Percentiles rank a stretch among this genome's conserved stretches.
Conservation (phyloP, 2,113 vertebrate species). For the Lonchura striata region DNA sequence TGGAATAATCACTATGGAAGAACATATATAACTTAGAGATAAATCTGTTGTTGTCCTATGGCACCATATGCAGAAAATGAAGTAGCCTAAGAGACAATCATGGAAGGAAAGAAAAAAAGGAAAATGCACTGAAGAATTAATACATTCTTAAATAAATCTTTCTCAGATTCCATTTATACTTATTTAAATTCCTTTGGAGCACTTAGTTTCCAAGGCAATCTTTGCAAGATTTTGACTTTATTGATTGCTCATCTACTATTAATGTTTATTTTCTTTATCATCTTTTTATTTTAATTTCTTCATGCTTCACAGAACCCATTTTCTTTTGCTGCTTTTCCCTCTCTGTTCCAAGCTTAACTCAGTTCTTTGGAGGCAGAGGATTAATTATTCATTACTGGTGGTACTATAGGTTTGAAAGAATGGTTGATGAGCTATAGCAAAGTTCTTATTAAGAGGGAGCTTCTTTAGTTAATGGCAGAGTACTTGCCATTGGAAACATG, state of each 20-base stretch:
- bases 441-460: neutral
- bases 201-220: slow-evolving; percentile 36
- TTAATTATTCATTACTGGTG: slow-evolving; percentile 54
- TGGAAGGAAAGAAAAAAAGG: neutral
- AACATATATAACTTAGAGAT: neutral
- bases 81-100: neutral
- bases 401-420: slow-evolving; percentile 40
- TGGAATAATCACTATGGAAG: neutral
- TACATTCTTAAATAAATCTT: slow-evolving; percentile 13
- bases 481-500: neutral
- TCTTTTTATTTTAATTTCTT: slow-evolving; percentile 61
- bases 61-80: neutral
- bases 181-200: slow-evolving; percentile 41
- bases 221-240: slow-evolving; percentile 35
- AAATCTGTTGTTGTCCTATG: neutral
- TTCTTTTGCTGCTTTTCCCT: slow-evolving; percentile 28
- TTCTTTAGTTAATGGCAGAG: neutral
- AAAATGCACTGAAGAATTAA: neutral
- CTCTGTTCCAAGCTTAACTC: slow-evolving; percentile 22
- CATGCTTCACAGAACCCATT: slow-evolving; percentile 50
- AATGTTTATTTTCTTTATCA: slow-evolving; percentile 55
- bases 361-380: neutral
- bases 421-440: neutral
- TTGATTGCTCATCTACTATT: slow-evolving; percentile 38
- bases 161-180: slow-evolving; percentile 34